Evolutionary conservation across 2,113 vertebrate genomes (phyloP), one percentile per base, ranked within the genome.

Genomic region (Tylochromis polylepis): DNA sequence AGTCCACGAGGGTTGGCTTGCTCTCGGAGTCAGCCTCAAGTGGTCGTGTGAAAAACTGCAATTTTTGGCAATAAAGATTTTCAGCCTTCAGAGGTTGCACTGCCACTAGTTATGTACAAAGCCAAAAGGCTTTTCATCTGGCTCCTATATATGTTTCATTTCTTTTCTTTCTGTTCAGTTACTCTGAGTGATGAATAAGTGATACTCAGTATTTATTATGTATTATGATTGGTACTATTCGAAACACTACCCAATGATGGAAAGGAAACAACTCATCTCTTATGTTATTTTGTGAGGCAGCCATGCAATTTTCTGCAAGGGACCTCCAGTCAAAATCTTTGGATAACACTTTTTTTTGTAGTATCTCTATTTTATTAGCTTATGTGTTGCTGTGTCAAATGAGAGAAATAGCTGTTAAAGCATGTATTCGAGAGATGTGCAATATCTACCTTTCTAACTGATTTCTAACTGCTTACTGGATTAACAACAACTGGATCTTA

Each of bases 171-270:
- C 22, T 27, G 67, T 46, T 18, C 5, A 27, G 41, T 72, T 41
- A 41, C 36, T 1, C n/a, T 41, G 36, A 41, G 62, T 67, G 62
- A 70, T 70, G 38, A 72, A 72, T 49, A 72, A 72, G 41, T 72
- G 41, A 72, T 72, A 29, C 67, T 4, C 67, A 11, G 41, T 29
- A 49, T 72, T 46, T 75, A 49, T 49, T 75, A 75, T 75, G 22
- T 11, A 75, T 49, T 29, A 11, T 27, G 0, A 49, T 20, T 29
- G 15, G 24, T 15, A 75, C 41, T 8, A 75, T 15, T 72, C 3
- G 0, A 49, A 29, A 75, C 41, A 9, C 22, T 75, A 29, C 3
- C 15, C 41, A 49, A 15, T 29, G 15, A 49, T 49, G 15, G 5
- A 75, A 49, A 75, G 22, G 8, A 27, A 72, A 72, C 38, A 27